phyloP scores from a whole-genome alignment of 2,888 invertebrate species.

The Opisthograptis luteolata region DNA sequence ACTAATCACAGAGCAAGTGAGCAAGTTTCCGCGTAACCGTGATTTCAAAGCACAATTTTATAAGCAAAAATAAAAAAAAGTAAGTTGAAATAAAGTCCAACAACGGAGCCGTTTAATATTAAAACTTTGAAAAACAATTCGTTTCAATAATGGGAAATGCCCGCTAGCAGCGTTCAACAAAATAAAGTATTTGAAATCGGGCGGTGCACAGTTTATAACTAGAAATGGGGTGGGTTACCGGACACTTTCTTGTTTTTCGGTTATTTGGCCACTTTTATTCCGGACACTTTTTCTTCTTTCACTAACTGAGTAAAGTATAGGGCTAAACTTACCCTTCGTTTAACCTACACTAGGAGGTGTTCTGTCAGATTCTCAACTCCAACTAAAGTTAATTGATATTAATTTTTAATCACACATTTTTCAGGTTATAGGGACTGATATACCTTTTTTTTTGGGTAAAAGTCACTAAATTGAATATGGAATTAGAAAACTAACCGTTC shows the following conservation, averaged over 20 bases:
- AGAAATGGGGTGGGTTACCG: conserved; percentile 36
- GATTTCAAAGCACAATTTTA: conserved; percentile 44
- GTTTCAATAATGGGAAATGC: conserved; percentile 73
- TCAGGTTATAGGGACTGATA: no score
- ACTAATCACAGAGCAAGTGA: conserved; percentile 5
- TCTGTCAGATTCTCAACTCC: no score
- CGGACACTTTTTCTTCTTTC: background rate
- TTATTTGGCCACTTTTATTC: background rate
- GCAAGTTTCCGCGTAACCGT: conserved; percentile 18
- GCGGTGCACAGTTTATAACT: conserved; percentile 66
- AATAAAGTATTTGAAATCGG: conserved; percentile 72
- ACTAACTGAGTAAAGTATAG: no score
- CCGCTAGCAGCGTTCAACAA: conserved; percentile 64
- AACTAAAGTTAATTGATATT: no score
- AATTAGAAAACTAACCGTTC: no score
- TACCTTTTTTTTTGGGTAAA: no score
- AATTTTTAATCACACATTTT: no score
- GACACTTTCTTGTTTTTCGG: background rate
- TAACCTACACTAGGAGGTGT: no score
- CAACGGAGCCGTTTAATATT: conserved; percentile 64
- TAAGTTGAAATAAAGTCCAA: conserved; percentile 52
- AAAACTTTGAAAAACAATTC: conserved; percentile 76
- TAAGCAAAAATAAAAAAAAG: conserved; percentile 53
- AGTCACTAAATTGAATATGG: no score
- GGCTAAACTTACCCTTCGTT: no score